Conservation (phyloP, 1,140 invertebrate genomes). For the Sitobion miscanthi region DNA sequence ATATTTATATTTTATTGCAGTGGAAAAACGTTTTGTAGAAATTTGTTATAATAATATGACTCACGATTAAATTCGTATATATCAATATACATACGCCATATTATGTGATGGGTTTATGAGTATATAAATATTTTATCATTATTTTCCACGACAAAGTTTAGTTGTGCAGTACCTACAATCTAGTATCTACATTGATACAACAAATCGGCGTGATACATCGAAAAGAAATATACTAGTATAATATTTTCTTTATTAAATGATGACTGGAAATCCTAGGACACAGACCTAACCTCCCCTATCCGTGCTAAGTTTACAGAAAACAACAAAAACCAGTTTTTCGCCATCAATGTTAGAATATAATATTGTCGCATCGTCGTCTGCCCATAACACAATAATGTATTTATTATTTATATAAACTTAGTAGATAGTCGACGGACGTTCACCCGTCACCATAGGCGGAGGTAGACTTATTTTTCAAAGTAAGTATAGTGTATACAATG, state of each 20-base stretch:
- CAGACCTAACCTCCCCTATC: background rate
- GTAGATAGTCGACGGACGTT: background rate
- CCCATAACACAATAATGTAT: background rate
- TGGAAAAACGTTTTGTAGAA: background rate
- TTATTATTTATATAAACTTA: slow-evolving; percentile 1
- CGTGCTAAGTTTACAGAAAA: background rate
- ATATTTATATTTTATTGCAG: too few relatives aligned
- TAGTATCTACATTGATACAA: too few relatives aligned
- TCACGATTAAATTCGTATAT: background rate
- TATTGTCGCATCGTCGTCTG: background rate
- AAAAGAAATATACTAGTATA: background rate
- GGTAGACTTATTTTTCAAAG: background rate
- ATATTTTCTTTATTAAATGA: background rate
- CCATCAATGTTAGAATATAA: background rate
- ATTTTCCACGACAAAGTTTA: background rate
- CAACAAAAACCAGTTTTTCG: background rate
- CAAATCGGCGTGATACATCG: background rate
- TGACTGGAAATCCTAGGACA: background rate
- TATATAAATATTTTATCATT: background rate
- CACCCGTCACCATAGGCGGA: background rate
- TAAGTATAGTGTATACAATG: background rate
- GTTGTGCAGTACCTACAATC: background rate
- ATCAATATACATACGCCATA: background rate
- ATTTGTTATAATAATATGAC: background rate
- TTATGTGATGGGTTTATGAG: background rate